Evolutionary conservation across 1,140 invertebrate species (phyloP).

Genomic region (Plodia interpunctella): DNA sequence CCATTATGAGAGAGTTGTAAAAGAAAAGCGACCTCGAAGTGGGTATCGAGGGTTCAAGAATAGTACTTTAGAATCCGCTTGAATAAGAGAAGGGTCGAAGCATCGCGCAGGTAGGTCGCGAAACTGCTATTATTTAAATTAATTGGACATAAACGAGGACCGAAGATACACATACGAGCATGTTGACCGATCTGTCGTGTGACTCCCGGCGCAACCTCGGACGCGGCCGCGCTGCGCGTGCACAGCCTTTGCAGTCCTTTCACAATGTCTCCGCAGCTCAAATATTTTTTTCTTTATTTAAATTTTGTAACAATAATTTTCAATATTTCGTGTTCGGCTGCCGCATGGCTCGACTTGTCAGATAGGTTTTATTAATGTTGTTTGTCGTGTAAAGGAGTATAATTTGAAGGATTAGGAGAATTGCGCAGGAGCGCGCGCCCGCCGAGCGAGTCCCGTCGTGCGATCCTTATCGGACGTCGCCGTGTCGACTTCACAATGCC

Average conservation of each 20-base stretch:
- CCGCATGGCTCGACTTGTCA: not conserved
- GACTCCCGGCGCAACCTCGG: constrained; percentile 8
- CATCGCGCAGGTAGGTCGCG: constrained; percentile 48
- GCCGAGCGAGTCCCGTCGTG: constrained; percentile 24
- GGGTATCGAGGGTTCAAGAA: not conserved
- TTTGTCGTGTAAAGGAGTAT: constrained; percentile 18
- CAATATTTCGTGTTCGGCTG: constrained; percentile 10
- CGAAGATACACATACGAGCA: constrained; percentile 37
- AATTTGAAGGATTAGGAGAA: constrained; percentile 37
- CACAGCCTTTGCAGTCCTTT: not conserved
- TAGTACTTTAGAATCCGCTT: not conserved
- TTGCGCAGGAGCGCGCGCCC: constrained; percentile 28
- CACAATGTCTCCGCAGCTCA: not conserved
- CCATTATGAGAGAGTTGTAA: not conserved
- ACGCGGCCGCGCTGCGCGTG: constrained; percentile 6
- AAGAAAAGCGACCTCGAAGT: constrained; percentile 1
- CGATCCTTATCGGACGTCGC: constrained; percentile 61
- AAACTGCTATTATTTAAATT: constrained; percentile 65
- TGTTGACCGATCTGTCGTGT: constrained; percentile 37
- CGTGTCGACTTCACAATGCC: constrained; percentile 62
- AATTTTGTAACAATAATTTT: not conserved
- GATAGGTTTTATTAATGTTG: constrained; percentile 10
- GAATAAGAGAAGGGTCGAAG: constrained; percentile 25
- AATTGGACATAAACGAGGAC: constrained; percentile 60
- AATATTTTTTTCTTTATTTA: not conserved